Evolutionary conservation across 2,113 vertebrate genomes (phyloP).

Genomic region (Climacteris rufus): DNA sequence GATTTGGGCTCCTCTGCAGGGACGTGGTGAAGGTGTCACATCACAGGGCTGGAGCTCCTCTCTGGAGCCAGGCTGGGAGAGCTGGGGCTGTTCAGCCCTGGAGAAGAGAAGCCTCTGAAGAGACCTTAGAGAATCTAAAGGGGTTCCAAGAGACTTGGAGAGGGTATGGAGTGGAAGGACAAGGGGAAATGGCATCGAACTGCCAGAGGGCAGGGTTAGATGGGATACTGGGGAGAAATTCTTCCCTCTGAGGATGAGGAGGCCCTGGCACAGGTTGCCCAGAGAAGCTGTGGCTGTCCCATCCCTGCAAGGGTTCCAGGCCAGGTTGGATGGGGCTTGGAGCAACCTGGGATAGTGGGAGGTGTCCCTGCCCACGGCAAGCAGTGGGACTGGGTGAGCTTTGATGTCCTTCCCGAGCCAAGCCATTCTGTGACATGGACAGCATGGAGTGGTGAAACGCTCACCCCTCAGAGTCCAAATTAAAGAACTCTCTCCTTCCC

Average conservation of each 20-base stretch:
- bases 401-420: not conserved
- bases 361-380: not conserved
- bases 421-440: rapidly evolving
- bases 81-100: rapidly evolving
- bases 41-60: not conserved
- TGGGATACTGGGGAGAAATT: not conserved
- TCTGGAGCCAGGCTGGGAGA: not conserved
- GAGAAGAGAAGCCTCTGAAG: not conserved
- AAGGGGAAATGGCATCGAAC: not conserved
- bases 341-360: not conserved
- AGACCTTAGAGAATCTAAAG: not conserved
- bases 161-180: not conserved
- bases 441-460: rapidly evolving
- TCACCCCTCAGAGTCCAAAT: not conserved
- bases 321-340: rapidly evolving
- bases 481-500: not conserved
- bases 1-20: not conserved
- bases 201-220: not conserved
- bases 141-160: not conserved
- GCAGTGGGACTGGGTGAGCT: not conserved
- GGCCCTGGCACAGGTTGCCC: not conserved
- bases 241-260: rapidly evolving
- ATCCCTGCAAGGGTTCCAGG: not conserved
- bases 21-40: not conserved
- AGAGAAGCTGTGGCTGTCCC: not conserved